Conservation (phyloP, 2,797 vertebrate species). For the Urosaurus nigricauda region DNA sequence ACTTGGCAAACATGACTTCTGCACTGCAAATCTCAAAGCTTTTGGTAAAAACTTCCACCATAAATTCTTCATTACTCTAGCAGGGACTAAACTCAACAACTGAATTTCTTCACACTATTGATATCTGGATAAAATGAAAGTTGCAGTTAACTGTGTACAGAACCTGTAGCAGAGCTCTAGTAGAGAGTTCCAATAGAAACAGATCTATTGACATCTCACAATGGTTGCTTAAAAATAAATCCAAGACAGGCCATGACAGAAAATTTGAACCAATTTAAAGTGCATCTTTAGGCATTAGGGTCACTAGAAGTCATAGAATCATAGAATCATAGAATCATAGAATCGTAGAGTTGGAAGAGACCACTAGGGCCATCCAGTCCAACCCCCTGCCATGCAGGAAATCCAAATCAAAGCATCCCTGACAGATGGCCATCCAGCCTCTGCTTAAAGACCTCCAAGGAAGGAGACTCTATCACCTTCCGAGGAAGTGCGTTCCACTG, state of each 20-base stretch:
- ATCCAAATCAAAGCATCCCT: no score
- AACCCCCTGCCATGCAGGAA: no score
- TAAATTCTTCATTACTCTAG: conserved; percentile 46
- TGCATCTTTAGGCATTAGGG: not conserved
- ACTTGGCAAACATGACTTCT: conserved; percentile 53
- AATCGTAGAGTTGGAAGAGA: no score
- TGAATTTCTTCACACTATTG: conserved; percentile 54
- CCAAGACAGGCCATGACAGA: not conserved
- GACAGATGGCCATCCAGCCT: no score
- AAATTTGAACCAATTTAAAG: not conserved
- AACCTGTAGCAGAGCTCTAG: not conserved
- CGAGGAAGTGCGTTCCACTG: no score
- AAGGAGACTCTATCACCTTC: no score
- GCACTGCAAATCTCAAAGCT: conserved; percentile 58
- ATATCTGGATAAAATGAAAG: conserved; percentile 16
- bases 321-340: no score
- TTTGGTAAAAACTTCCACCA: conserved; percentile 20
- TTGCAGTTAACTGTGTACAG: not conserved
- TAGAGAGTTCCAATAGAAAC: not conserved
- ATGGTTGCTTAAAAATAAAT: not conserved
- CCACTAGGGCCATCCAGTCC: no score
- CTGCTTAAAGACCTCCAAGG: no score
- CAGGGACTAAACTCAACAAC: conserved; percentile 52
- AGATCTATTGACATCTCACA: not conserved
- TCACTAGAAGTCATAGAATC: no score